A percentile compares a stretch with the other conserved stretches of the same genome.
These are phyloP conservation scores for Brachionus manjavacas DNA, from an alignment of 1,140 invertebrate species.

Conservation along the genomic window DNA sequence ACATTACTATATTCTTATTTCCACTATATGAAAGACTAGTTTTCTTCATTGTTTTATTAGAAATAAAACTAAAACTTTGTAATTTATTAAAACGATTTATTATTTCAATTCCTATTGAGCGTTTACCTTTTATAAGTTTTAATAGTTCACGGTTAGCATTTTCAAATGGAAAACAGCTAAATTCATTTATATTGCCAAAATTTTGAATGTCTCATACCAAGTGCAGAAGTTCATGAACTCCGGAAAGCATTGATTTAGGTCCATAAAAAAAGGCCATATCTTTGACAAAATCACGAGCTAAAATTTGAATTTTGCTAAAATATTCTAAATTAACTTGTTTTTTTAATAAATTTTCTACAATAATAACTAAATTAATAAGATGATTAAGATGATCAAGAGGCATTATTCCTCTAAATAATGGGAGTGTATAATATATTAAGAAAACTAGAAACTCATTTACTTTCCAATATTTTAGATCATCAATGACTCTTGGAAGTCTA, in stretches of 20 bases:
- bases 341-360: not conserved
- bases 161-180: not conserved
- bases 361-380: not conserved
- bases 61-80: not conserved
- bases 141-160: not conserved
- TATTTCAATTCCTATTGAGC: no score
- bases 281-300: not conserved
- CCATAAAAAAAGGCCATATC: not conserved
- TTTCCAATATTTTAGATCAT: not conserved
- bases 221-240: not conserved
- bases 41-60: not conserved
- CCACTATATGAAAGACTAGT: not conserved
- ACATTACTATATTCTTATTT: no score
- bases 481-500: not conserved
- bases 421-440: not conserved
- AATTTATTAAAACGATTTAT: not conserved
- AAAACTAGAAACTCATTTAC: not conserved
- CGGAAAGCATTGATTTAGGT: not conserved
- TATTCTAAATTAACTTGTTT: not conserved
- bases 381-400: not conserved
- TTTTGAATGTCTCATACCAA: not conserved
- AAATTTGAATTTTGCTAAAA: not conserved
- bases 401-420: not conserved
- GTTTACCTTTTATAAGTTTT: not conserved
- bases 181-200: not conserved